Evolutionary conservation across 2,797 vertebrate genomes (phyloP), one percentile per base, ranked within the genome.

Genomic region (Astyanax mexicanus): DNA sequence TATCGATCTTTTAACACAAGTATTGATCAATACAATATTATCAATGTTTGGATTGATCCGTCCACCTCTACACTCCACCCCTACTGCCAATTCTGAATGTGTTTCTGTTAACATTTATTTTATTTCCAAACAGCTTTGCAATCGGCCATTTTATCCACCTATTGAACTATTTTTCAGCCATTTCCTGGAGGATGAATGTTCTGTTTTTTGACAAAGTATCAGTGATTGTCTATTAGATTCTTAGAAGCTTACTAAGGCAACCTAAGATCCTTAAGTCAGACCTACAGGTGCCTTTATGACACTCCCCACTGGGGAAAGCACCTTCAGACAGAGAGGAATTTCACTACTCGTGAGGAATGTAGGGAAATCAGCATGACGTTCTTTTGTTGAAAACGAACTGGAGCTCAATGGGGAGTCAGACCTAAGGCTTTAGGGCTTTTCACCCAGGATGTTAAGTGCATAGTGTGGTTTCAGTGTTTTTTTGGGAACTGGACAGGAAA

Each of bases 341-440:
- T 68, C 13, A 40, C 61, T 57, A 37, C 52, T 60, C 27, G 40
- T 15, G 10, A 55, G 47, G 60, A 72, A 75, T 62, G 29, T 49
- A 12, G 12, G 21, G 62, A 58, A 75, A 74, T 69, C 57, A 27
- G 55, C 72, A 72, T 27, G 67, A 57, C 57, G 35, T 13, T 73
- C 55, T 11, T 75, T 75, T 54, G 54, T 83, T 69, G 69, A 81
- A 76, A 55, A 70, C 71, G 70, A 72, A 83, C 75, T 35, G 55
- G 60, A 52, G 60, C 66, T 83, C 67, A 78, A 25, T 25, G 25
- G 21, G 58, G 51, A 45, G 57, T 23, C 55, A 37, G 40, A 35
- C 49, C 67, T 49, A 75, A 77, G 49, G 71, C 40, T 75, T 54
- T n/a, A 40, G 3, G 32, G 19, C 32, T 23, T 11, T 23, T 11